Base-by-base conservation (phyloP, 2,888 invertebrate species). In the Tiliacea aurago region DNA sequence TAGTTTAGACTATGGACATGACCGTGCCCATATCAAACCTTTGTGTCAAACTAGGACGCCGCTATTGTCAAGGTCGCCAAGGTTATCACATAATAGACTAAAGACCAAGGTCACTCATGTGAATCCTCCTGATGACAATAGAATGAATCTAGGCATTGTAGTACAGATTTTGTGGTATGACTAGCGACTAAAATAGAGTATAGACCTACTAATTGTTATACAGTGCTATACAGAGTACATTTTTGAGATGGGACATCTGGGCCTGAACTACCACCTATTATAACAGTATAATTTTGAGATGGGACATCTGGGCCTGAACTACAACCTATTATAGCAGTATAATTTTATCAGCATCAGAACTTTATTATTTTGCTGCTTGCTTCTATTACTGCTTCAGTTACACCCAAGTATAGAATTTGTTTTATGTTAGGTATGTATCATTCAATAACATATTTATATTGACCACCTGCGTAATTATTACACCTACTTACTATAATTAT, bases 101-200 rank as follows among this genome's bases (percentile, higher is more conserved):
- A 56, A 78, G 9, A 28, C 45, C 59, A 65, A 68, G 61, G 68
- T 79, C 53, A 78, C 45, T 53, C 33, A 45, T 63, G 37, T 78
- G 41, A 53, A 79, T 53, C 49, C 10, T 64, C 15, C 10, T 13
- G 33, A 3, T 18, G 18, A 81, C 81, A 81, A 67, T 53, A 7
- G 33, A 18, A 58, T 33, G 41, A 53, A 53, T 53, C 49, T 81
- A 75, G 65, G 62, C 33, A 75, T 81, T 78, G 76, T 74, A 47
- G 45, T 63, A 18, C n/a, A 28, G 3, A 65, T 55, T 55, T 45
- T 47, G 45, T 28, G 28, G 76, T 64, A 45, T 33, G 15, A 18
- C 0, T 15, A 51, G 9, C 51, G 15, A 33, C 13, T 13, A 28
- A 28, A 63, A 49, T 51, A 28, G 20, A 63, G 13, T 28, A 11